Evolutionary conservation across 1,140 invertebrate species (phyloP), one percentile per base, ranked within the genome.

Genomic region (Ceratoteleas bidentatus): DNA sequence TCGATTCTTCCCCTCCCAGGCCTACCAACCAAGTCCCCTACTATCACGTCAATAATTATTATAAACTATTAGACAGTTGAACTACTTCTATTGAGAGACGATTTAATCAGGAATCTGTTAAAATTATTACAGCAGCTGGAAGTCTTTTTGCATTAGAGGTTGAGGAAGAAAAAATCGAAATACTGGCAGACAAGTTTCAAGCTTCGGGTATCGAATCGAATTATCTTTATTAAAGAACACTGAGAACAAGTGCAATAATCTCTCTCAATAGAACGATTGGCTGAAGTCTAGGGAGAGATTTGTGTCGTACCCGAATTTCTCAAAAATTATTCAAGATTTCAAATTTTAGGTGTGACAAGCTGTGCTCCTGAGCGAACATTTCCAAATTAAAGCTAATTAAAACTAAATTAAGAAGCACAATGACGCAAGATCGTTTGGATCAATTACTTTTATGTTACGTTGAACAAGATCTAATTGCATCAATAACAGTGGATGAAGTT

Each of bases 311-410:
- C 36, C n/a, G 11, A 58, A 40, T 24, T 40, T 58, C 9, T 8
- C 2, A 11, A 58, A 40, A 16, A 16, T 58, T 10, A 3, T 58
- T 3, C 2, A 8, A 11, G 14, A 58, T 58, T 58, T 58, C 56
- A 58, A 24, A 15, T 58, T 11, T 43, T 58, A 58, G 36, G 38
- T 16, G 15, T 58, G 10, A 58, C 47, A 45, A 58, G 36, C 45
- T 58, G 14, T 15, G 45, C 13, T 10, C 38, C 36, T 43, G 56
- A 58, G 24, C 15, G 56, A 58, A 58, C 56, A 2, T 58, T 58
- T 58, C 45, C 56, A 15, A 58, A 58, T 24, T 14, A 43, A 15
- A 58, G 2, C 2, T 10, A 43, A 3, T 4, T 58, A 16, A 58
- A 58, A 58, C 15, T 9, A 24, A 58, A 45, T 24, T 58, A 11